Conservation (phyloP, 2,113 vertebrate species). For the Oxygymnocypris stewartii region DNA sequence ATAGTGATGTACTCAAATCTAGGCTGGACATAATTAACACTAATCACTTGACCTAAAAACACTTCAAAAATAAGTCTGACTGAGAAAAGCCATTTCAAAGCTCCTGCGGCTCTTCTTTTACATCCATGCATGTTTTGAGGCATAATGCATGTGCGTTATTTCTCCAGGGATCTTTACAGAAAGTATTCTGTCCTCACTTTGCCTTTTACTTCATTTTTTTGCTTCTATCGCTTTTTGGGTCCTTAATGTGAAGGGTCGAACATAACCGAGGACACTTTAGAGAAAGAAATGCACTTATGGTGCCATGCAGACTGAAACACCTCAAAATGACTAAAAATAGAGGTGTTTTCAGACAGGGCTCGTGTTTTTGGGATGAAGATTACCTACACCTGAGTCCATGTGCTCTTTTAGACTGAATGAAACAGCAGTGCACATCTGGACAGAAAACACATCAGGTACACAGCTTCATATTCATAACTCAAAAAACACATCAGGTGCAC, state of each 20-base stretch:
- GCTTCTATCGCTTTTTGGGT: background rate
- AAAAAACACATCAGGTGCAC: background rate
- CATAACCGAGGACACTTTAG: background rate
- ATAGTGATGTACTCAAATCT: slow-evolving; percentile 3
- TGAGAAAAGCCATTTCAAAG: background rate
- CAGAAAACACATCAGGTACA: slow-evolving; percentile 25
- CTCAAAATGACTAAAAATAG: slow-evolving; percentile 48
- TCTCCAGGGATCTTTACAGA: background rate
- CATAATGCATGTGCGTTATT: background rate
- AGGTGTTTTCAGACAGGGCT: slow-evolving; percentile 47
- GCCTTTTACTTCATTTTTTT: slow-evolving; percentile 22
- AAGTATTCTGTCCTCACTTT: slow-evolving; percentile 20
- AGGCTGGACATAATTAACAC: slow-evolving; percentile 37
- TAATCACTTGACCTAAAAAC: slow-evolving; percentile 38
- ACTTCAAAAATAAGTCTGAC: background rate
- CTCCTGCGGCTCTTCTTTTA: background rate
- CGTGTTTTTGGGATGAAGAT: slow-evolving; percentile 41
- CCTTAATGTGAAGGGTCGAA: slow-evolving; percentile 39
- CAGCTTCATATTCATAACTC: too few relatives aligned
- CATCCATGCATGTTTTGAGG: background rate
- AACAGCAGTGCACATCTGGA: background rate
- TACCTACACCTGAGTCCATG: slow-evolving; percentile 40
- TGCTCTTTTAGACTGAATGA: slow-evolving; percentile 37
- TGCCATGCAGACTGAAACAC: slow-evolving; percentile 29
- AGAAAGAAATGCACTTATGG: background rate